phyloP scores from a whole-genome alignment of 2,888 invertebrate species.

The Neoaliturus tenellus region DNA sequence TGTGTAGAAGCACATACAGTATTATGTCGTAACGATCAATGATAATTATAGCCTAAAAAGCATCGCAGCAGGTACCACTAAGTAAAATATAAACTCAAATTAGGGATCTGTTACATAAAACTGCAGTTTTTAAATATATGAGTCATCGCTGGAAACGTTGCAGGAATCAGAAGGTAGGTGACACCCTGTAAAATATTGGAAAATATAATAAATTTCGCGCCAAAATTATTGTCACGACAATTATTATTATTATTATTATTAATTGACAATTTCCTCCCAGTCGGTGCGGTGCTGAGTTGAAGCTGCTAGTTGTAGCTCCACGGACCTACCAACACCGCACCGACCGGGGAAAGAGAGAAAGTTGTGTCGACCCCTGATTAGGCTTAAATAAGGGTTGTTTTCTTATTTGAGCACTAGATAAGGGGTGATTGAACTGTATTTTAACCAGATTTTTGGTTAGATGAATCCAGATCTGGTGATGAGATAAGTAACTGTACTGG shows the following conservation, averaged over 20 bases:
- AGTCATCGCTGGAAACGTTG: neutral
- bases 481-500: too few relatives aligned
- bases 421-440: too few relatives aligned
- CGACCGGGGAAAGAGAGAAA: too few relatives aligned
- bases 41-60: neutral
- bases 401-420: too few relatives aligned
- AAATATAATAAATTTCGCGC: neutral
- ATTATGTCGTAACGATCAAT: neutral
- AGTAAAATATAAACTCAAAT: slow-evolving; percentile 3
- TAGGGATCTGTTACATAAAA: neutral
- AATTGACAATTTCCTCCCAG: neutral
- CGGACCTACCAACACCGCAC: neutral
- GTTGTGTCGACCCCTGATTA: too few relatives aligned
- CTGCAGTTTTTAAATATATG: neutral
- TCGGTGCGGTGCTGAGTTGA: neutral
- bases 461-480: too few relatives aligned
- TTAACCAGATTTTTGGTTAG: too few relatives aligned
- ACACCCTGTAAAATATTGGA: neutral
- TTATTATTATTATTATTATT: neutral
- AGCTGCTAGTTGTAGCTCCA: neutral
- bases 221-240: slow-evolving; percentile 8
- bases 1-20: slow-evolving; percentile 6
- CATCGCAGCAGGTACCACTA: slow-evolving; percentile 7
- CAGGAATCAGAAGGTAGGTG: neutral
- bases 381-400: too few relatives aligned